A percentile compares a stretch with the other conserved stretches of the same genome.
These are phyloP conservation scores for Temnothorax ravouxi DNA, from an alignment of 2,888 invertebrate species.

Conservation along the genomic window DNA sequence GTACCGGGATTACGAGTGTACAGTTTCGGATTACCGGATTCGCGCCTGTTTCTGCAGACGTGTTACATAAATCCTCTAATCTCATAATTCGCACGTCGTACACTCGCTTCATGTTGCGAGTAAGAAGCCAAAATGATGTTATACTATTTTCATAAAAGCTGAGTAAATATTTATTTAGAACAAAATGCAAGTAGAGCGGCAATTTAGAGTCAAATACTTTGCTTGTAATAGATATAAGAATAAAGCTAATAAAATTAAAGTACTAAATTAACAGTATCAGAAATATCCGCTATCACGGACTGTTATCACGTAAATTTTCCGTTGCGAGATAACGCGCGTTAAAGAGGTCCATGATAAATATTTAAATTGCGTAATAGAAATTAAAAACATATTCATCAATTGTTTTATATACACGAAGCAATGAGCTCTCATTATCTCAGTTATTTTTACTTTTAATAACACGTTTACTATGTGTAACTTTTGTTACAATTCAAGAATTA, in stretches of 20 bases:
- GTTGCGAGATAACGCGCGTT: not conserved
- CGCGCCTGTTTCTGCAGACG: not conserved
- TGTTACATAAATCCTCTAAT: conserved; percentile 21
- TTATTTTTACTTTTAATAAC: not conserved
- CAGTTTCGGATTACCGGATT: not conserved
- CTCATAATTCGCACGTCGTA: not conserved
- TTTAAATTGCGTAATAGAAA: not conserved
- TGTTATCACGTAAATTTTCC: conserved; percentile 6
- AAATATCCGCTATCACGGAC: not conserved
- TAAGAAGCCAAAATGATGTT: not conserved
- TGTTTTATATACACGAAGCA: not conserved
- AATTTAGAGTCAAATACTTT: not conserved
- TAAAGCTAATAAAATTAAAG: not conserved
- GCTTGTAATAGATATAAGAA: not conserved
- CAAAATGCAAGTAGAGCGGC: not conserved
- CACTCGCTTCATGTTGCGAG: not conserved
- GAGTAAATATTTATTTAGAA: conserved; percentile 1
- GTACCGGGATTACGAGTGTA: conserved; percentile 1
- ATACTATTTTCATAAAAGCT: not conserved
- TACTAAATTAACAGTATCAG: not conserved
- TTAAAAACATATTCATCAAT: not conserved
- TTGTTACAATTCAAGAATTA: not conserved
- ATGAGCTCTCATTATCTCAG: not conserved
- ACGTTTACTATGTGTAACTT: not conserved
- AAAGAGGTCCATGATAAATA: not conserved